Evolutionary conservation across 2,113 vertebrate genomes (phyloP), one percentile per base, ranked within the genome.

Genomic region (Eira barbara): DNA sequence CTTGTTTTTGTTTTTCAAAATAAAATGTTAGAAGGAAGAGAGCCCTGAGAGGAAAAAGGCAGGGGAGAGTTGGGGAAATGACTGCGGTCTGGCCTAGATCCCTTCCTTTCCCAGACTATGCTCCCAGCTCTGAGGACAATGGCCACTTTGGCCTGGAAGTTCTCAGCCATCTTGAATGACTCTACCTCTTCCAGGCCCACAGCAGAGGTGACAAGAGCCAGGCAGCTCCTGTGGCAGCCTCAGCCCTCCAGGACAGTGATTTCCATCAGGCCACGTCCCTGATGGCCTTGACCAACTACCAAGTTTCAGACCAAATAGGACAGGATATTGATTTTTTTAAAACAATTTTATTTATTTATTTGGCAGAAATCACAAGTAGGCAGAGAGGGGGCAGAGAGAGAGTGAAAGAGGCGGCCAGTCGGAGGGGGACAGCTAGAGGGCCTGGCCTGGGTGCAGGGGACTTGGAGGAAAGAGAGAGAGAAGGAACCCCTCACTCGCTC

Each of bases 261-360:
- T 82, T 81, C n/a, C 65, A 59, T 6, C 45, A 67, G 84, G 65
- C 78, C 29, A 45, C 6, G 18, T 21, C n/a, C 74, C 88, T n/a
- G 57, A 36, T 31, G 47, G 55, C 34, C 65, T 83, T 7, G 2
- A 90, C 15, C 20, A 9, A n/a, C 91, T 90, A 49, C 23, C 98
- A 99, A 99, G 99, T 99, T 97, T 98, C 99, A 14, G 99, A 99
- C 89, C 99, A 99, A 85, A 99, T 99, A 45, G 99, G 99, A 97
- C 98, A 99, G 59, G 99, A 99, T 97, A 98, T 99, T 82, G 99
- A 52, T 52, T 52, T 52, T 55, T 49, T 47, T 47, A n/a, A n/a
- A n/a, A n/a, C n/a, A n/a, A 17, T 52, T 52, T 52, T 52, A 52
- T 52, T 52, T 52, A 52, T 52, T 52, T 52, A 52, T 52, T 52